Conservation (phyloP, 2,113 vertebrate genomes). For the Malurus elegans region DNA sequence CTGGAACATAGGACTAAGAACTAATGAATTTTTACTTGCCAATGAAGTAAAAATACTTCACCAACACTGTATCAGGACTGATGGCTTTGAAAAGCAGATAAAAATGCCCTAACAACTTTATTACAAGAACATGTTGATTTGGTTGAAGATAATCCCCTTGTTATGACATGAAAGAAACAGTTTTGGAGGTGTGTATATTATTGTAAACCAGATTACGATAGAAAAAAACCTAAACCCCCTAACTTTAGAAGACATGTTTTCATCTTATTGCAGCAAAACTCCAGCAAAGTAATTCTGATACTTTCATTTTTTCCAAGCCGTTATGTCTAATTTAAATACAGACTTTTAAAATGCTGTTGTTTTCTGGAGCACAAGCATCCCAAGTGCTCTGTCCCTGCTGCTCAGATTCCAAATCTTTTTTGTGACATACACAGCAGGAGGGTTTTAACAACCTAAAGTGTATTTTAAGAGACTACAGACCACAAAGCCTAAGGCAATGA, state of each 20-base stretch:
- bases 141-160: not conserved
- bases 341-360: not conserved
- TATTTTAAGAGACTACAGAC: not conserved
- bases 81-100: not conserved
- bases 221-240: not conserved
- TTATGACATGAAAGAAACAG: not conserved
- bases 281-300: not conserved
- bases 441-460: not conserved
- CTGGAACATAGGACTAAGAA: conserved; percentile 63
- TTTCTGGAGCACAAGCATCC: not conserved
- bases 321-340: not conserved
- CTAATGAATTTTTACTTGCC: conserved; percentile 73
- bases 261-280: not conserved
- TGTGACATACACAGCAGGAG: not conserved
- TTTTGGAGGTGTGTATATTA: not conserved
- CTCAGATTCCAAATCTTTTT: not conserved
- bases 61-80: not conserved
- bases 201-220: not conserved
- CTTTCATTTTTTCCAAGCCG: not conserved
- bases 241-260: not conserved
- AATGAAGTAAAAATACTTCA: conserved; percentile 22
- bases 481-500: not conserved
- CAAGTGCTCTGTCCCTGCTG: not conserved
- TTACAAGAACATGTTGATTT: not conserved
- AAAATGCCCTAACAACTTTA: not conserved